A percentile compares a stretch with the other conserved stretches of the same genome.
Conservation (phyloP, 2,113 vertebrate genomes). For the Cryptotis parvus region DNA sequence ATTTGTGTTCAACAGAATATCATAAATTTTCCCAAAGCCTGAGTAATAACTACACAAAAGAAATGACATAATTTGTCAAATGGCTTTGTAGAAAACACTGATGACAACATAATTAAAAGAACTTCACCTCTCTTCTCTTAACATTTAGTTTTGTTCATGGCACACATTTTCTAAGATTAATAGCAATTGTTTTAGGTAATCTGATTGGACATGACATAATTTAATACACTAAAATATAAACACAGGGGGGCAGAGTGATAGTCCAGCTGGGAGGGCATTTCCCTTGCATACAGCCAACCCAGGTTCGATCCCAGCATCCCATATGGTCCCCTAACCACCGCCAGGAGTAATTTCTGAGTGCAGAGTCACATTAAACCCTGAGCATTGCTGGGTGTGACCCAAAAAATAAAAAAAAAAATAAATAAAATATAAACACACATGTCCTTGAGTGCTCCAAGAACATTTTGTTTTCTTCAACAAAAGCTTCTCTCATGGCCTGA, state of each 20-base stretch:
- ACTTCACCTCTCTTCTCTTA: background rate
- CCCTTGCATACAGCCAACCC: too few species aligned
- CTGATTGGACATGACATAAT: background rate
- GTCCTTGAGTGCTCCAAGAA: background rate
- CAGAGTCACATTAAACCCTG: too few species aligned
- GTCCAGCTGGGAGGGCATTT: too few species aligned
- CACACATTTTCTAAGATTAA: background rate
- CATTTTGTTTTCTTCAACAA: background rate
- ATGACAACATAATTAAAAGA: background rate
- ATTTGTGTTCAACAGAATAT: background rate
- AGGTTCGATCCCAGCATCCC: too few species aligned
- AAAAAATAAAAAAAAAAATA: too few species aligned
- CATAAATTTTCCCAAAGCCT: background rate
- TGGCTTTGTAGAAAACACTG: background rate
- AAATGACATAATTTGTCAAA: background rate
- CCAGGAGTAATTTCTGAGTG: too few species aligned
- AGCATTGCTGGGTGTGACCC: too few species aligned
- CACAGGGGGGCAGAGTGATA: too few species aligned
- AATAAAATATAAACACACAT: too few species aligned
- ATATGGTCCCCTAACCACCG: too few species aligned
- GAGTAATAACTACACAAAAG: background rate
- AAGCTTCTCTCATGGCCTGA: background rate
- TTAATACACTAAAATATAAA: background rate
- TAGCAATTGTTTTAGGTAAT: background rate
- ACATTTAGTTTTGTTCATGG: background rate